Conservation (phyloP, 1,140 invertebrate species). For the Scaptomyza montana region DNA sequence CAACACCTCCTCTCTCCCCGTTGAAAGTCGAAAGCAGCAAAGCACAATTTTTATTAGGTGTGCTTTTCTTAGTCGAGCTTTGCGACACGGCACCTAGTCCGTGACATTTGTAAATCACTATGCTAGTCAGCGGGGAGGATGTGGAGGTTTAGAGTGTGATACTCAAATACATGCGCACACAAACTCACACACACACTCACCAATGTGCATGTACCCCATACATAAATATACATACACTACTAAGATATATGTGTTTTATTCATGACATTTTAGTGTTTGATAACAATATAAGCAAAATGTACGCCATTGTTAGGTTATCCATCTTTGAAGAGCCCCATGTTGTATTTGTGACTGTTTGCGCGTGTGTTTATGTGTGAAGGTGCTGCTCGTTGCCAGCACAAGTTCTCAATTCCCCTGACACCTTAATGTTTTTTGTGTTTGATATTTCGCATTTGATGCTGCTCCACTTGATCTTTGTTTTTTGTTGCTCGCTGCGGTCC, state of each 20-base stretch:
- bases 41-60: slow-evolving; percentile 61
- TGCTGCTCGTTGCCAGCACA: slow-evolving; percentile 12
- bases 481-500: not conserved
- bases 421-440: slow-evolving; percentile 66
- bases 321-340: slow-evolving; percentile 23
- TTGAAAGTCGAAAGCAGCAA: slow-evolving; percentile 1
- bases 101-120: slow-evolving; percentile 66
- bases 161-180: not conserved
- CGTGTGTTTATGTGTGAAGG: slow-evolving; percentile 4
- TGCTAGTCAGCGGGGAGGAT: slow-evolving; percentile 17
- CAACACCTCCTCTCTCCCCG: not conserved
- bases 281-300: slow-evolving; percentile 80
- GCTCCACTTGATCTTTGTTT: slow-evolving; percentile 46
- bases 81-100: slow-evolving; percentile 47
- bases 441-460: slow-evolving; percentile 23
- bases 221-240: not conserved
- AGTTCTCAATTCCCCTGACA: slow-evolving; percentile 34
- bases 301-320: slow-evolving; percentile 65
- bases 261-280: slow-evolving; percentile 76
- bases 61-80: slow-evolving; percentile 39
- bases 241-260: slow-evolving; percentile 56
- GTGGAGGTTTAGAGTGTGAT: not conserved
- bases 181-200: slow-evolving; percentile 17
- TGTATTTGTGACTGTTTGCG: not conserved
- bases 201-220: slow-evolving; percentile 21